These are phyloP conservation scores for Lepidurus couesii DNA, from an alignment of 1,140 invertebrate genomes.

Conservation along the genomic window DNA sequence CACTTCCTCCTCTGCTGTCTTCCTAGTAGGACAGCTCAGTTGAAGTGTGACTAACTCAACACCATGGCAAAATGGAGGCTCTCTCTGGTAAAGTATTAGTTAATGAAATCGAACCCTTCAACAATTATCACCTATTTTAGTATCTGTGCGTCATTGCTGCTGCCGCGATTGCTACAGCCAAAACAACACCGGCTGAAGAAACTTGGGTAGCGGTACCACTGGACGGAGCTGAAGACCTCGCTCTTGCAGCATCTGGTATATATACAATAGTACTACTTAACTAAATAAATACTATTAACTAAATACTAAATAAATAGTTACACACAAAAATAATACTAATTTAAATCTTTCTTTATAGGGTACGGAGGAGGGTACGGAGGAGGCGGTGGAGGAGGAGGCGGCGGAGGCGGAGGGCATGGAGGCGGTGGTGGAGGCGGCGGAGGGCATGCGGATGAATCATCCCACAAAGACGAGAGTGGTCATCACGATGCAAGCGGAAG, in stretches of 20 bases:
- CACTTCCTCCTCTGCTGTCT: constrained; percentile 13
- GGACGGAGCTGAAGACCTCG: not conserved
- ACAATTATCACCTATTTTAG: not conserved
- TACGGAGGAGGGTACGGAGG: not conserved
- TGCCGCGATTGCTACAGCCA: not conserved
- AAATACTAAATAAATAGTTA: not conserved
- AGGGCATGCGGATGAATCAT: not conserved
- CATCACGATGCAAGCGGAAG: not conserved
- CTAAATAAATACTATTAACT: not conserved
- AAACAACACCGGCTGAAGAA: not conserved
- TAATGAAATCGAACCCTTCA: not conserved
- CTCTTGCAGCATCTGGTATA: not conserved
- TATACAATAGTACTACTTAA: not conserved
- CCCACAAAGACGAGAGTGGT: not conserved
- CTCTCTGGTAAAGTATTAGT: not conserved
- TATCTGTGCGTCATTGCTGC: not conserved
- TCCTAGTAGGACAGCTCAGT: not conserved
- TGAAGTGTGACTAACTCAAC: not conserved
- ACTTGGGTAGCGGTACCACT: not conserved
- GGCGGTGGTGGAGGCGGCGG: not conserved
- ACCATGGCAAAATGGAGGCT: not conserved
- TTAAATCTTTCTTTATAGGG: not conserved
- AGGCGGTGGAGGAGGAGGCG: not conserved
- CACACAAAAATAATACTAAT: not conserved
- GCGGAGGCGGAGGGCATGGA: not conserved